phyloP scores from a whole-genome alignment of 2,797 vertebrate genomes.

The Catostomus latipinnis region DNA sequence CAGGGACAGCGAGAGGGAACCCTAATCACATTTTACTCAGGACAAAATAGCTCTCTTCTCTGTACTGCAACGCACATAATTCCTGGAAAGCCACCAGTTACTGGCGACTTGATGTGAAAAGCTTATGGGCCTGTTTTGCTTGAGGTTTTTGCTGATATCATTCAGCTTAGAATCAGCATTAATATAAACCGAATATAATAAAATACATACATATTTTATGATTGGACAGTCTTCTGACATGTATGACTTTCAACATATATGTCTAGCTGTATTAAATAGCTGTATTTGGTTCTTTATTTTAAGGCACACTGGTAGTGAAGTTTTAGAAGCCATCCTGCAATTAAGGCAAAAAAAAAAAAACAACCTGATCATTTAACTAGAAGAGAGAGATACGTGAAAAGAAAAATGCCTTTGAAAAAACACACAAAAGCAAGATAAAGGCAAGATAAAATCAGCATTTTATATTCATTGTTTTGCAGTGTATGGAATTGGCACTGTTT shows the following conservation, averaged over 20 bases:
- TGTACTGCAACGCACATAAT: conserved; percentile 24
- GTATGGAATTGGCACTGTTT: conserved; percentile 38
- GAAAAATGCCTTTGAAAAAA: neutral
- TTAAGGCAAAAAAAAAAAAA: conserved; percentile 42
- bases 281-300: conserved; percentile 40
- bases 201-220: conserved; percentile 35
- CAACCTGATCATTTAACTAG: conserved; percentile 11
- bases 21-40: conserved; percentile 23
- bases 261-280: conserved; percentile 22
- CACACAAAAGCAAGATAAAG: conserved; percentile 33
- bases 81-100: conserved; percentile 29
- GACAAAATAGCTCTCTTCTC: neutral
- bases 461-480: conserved; percentile 34
- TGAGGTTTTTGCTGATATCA: conserved; percentile 35
- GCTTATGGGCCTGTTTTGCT: conserved; percentile 24
- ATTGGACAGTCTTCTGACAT: neutral
- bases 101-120: conserved; percentile 12
- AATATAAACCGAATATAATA: conserved; percentile 21
- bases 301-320: conserved; percentile 56
- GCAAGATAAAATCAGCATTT: conserved; percentile 26
- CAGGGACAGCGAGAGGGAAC: conserved; percentile 17
- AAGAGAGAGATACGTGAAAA: conserved; percentile 6
- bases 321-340: conserved; percentile 12
- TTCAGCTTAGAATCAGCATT: conserved; percentile 18
- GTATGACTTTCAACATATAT: neutral